Conservation (phyloP, 2,888 invertebrate species). For the Koerneria pararmatus region DNA sequence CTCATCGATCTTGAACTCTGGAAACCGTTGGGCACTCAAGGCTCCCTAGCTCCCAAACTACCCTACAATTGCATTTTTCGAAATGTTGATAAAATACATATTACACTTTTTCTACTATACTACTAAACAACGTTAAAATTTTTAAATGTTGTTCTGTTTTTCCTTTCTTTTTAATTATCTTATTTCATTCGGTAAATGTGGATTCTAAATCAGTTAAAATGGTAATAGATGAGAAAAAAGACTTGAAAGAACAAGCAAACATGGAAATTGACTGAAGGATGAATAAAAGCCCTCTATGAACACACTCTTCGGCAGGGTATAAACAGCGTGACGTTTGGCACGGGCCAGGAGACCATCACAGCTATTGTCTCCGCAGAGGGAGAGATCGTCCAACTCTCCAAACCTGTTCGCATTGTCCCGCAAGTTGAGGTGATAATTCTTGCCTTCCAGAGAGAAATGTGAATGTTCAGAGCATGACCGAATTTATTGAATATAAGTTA, state of each 20-base stretch:
- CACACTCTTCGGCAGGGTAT: conserved; percentile 75
- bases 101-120: too few relatives aligned
- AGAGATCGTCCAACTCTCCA: conserved; percentile 65
- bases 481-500: conserved; percentile 3
- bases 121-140: too few relatives aligned
- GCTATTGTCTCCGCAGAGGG: conserved; percentile 76
- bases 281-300: conserved; percentile 68
- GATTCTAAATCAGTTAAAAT: too few relatives aligned
- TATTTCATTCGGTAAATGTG: background rate
- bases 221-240: too few relatives aligned
- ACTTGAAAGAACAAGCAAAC: too few relatives aligned
- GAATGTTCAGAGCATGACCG: conserved; percentile 75
- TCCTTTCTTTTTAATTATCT: background rate
- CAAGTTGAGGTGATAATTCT: conserved; percentile 72
- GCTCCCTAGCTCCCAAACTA: too few relatives aligned
- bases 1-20: too few relatives aligned
- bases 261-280: too few relatives aligned
- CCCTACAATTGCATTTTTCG: too few relatives aligned
- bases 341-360: conserved; percentile 66
- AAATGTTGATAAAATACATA: too few relatives aligned
- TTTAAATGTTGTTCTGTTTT: background rate
- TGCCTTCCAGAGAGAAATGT: conserved; percentile 66
- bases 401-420: conserved; percentile 71
- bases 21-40: too few relatives aligned
- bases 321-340: conserved; percentile 72